These are phyloP conservation scores for Nephrocerus scutellatus DNA, from an alignment of 2,888 invertebrate genomes.

Conservation along the genomic window DNA sequence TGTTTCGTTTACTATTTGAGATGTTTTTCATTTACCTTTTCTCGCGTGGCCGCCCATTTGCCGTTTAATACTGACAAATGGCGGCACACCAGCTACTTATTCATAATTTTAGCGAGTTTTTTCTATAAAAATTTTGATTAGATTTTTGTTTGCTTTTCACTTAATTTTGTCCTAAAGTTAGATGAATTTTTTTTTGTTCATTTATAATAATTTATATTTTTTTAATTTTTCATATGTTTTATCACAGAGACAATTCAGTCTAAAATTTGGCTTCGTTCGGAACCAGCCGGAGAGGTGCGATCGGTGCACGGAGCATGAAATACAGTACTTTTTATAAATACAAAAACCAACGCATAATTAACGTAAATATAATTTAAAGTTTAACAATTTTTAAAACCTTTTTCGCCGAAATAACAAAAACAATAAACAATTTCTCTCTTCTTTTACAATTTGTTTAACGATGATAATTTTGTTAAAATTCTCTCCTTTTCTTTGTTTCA, in stretches of 20 bases:
- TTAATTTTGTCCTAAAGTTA: conserved; percentile 18
- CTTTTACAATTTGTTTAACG: too few species aligned
- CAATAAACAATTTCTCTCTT: too few species aligned
- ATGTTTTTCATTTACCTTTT: conserved; percentile 12
- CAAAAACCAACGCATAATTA: too few species aligned
- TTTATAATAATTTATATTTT: conserved; percentile 4
- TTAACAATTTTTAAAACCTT: conserved; percentile 4
- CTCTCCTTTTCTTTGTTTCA: too few species aligned
- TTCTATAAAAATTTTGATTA: conserved; percentile 24
- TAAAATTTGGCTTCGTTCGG: conserved; percentile 45
- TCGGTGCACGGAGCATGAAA: too few species aligned
- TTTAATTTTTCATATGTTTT: conserved; percentile 29
- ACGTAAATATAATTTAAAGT: conserved; percentile 34
- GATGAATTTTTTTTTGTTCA: conserved; percentile 20
- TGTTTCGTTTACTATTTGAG: conserved; percentile 7
- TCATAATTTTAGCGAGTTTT: conserved; percentile 21
- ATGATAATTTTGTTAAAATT: too few species aligned
- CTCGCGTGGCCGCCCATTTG: conserved; percentile 17
- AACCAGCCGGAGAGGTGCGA: too few species aligned
- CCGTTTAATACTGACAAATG: conserved; percentile 12
- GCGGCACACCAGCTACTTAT: conserved; percentile 16
- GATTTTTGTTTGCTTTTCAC: conserved; percentile 16
- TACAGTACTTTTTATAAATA: conserved; percentile 30
- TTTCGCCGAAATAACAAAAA: too few species aligned
- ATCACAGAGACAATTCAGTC: conserved; percentile 46